Evolutionary conservation across 2,888 invertebrate species (phyloP).

Genomic region (Lamellibrachia columna): DNA sequence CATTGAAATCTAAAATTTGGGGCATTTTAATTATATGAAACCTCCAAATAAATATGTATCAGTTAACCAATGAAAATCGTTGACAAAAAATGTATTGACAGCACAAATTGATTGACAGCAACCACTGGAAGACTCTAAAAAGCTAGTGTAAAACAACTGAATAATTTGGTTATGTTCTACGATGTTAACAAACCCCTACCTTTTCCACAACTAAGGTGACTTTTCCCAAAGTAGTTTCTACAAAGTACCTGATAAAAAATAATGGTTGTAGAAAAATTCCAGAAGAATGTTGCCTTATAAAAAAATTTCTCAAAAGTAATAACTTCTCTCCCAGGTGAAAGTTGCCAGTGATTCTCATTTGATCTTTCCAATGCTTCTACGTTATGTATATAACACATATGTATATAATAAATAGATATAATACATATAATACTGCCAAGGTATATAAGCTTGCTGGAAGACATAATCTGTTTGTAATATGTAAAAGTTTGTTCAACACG

Average conservation of each 20-base stretch:
- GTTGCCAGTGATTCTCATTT: not conserved
- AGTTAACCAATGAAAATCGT: no score
- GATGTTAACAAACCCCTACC: no score
- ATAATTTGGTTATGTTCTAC: no score
- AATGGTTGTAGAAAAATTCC: not conserved
- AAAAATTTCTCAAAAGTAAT: not conserved
- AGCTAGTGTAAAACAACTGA: no score
- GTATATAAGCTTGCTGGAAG: not conserved
- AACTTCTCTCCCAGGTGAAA: not conserved
- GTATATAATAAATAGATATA: not conserved
- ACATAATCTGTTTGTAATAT: not conserved
- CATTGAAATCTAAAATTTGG: no score
- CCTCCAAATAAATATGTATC: no score
- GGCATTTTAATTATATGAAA: no score
- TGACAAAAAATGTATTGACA: no score
- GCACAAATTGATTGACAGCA: no score
- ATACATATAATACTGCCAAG: conserved; percentile 10
- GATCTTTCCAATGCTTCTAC: not conserved
- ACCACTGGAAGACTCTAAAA: no score
- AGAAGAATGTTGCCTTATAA: not conserved
- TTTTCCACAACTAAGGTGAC: no score
- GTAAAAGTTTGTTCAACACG: not conserved
- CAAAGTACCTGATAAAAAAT: not conserved
- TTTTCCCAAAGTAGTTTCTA: no score
- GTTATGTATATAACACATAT: not conserved